Conservation (phyloP, 2,888 invertebrate genomes). For the Nasonia oneida region DNA sequence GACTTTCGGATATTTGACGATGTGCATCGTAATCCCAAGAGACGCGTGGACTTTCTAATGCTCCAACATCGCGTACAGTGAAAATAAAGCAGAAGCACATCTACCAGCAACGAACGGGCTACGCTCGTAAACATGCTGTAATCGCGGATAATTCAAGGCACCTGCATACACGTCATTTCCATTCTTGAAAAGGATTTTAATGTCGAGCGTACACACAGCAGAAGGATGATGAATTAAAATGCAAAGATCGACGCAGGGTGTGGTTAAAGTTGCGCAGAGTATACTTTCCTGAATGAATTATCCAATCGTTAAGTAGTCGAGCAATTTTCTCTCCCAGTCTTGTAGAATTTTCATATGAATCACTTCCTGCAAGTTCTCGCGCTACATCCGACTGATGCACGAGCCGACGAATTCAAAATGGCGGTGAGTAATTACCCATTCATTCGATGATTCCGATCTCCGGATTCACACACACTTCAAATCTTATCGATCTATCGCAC, state of each 20-base stretch:
- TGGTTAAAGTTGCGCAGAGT: background rate
- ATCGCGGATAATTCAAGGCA: background rate
- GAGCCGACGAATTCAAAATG: constrained; percentile 23
- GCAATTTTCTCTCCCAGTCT: background rate
- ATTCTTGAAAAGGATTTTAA: background rate
- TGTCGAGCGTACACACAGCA: background rate
- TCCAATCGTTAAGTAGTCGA: background rate
- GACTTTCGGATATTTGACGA: constrained; percentile 10
- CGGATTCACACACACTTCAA: background rate
- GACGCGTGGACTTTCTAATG: constrained; percentile 7
- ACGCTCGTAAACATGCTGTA: background rate
- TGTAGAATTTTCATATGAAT: constrained; percentile 17
- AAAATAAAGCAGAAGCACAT: background rate
- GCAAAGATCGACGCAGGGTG: background rate
- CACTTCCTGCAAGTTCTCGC: background rate
- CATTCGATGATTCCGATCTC: background rate
- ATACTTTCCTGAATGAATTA: background rate
- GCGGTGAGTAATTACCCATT: background rate
- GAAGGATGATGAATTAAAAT: background rate
- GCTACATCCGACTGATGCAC: background rate
- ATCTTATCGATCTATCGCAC: background rate
- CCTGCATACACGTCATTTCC: background rate
- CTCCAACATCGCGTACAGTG: background rate
- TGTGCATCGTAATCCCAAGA: too few relatives aligned
- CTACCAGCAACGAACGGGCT: background rate